Evolutionary conservation across 2,797 vertebrate genomes (phyloP), one percentile per base, ranked within the genome.

Genomic region (Knipowitschia caucasica): DNA sequence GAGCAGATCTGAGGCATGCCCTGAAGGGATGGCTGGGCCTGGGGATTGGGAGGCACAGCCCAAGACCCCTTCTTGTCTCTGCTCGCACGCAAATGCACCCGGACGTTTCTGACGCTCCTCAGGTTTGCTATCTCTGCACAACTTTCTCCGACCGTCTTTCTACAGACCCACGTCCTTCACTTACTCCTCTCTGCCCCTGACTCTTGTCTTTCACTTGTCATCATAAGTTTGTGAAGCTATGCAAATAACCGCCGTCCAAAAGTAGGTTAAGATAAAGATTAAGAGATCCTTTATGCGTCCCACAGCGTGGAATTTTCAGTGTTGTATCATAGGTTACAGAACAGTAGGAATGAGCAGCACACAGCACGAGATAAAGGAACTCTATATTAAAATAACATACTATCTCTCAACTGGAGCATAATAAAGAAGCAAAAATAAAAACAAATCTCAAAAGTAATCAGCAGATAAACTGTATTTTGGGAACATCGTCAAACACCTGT

Each of bases 1-100:
- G 82, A 87, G 85, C 84, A 96, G 95, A 99, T 98, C 95, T 96
- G 94, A 99, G 93, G 92, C 91, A 94, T 98, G 94, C 94, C 96
- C 96, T 96, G 92, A 95, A 98, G 95, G 94, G 94, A 86, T 95
- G 93, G 92, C 93, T 93, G 92, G 94, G 94, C 94, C 92, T 93
- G 94, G 95, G 95, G 95, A 98, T 97, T 97, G 95, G 89, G 90
- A 92, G 89, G 89, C 75, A 84, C 91, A 88, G 89, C 91, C 90
- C 86, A 91, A 91, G 91, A 93, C 91, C 92, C 90, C 91, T 93
- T 94, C 92, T 94, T 90, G 92, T 95, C 94, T 92, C 89, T 85
- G 89, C 91, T 91, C 93, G 89, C 93, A 95, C 93, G 91, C 93
- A 97, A 96, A 97, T 94, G 92, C 86, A 86, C 82, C 88, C 81